Percentiles rank a stretch among this genome's conserved stretches.
phyloP scores from a whole-genome alignment of 2,797 vertebrate species.

The Sparus aurata region DNA sequence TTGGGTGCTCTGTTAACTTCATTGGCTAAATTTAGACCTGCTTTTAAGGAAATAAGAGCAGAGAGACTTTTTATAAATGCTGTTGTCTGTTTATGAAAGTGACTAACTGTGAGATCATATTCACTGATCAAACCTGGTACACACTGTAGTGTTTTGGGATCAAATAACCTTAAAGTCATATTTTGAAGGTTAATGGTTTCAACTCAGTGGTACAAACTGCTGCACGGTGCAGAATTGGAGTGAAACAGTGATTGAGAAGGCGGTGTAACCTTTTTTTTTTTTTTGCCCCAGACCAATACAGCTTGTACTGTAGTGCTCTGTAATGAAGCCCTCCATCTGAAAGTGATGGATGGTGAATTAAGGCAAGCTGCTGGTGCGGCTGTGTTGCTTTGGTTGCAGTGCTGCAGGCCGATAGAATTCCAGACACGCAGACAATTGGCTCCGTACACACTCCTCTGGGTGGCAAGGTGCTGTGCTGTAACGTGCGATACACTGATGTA shows the following conservation, averaged over 20 bases:
- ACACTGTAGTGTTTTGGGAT: not conserved
- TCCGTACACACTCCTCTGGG: slow-evolving; percentile 55
- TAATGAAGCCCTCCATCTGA: slow-evolving; percentile 71
- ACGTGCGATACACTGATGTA: slow-evolving; percentile 5
- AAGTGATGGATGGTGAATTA: slow-evolving; percentile 81
- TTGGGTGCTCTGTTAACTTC: slow-evolving; percentile 26
- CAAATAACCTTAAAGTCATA: slow-evolving; percentile 2
- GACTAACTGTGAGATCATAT: not conserved
- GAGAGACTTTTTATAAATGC: slow-evolving; percentile 4
- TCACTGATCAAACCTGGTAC: no score
- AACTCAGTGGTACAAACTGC: slow-evolving; percentile 49
- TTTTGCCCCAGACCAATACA: slow-evolving; percentile 41
- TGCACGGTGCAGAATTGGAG: slow-evolving; percentile 60
- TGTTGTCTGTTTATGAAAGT: slow-evolving; percentile 19
- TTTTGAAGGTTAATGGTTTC: slow-evolving; percentile 48
- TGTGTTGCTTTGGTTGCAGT: slow-evolving; percentile 54
- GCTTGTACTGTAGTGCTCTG: slow-evolving; percentile 56
- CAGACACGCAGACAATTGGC: slow-evolving; percentile 62
- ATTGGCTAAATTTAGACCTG: slow-evolving; percentile 37
- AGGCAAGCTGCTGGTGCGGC: slow-evolving; percentile 57
- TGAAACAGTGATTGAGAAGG: slow-evolving; percentile 68
- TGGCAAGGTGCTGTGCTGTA: slow-evolving; percentile 42
- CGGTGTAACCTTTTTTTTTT: slow-evolving; percentile 42
- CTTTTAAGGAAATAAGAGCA: slow-evolving; percentile 13
- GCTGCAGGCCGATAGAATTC: slow-evolving; percentile 61